These are phyloP conservation scores for Epistrophella euchroma DNA, from an alignment of 2,888 invertebrate species.

Conservation along the genomic window DNA sequence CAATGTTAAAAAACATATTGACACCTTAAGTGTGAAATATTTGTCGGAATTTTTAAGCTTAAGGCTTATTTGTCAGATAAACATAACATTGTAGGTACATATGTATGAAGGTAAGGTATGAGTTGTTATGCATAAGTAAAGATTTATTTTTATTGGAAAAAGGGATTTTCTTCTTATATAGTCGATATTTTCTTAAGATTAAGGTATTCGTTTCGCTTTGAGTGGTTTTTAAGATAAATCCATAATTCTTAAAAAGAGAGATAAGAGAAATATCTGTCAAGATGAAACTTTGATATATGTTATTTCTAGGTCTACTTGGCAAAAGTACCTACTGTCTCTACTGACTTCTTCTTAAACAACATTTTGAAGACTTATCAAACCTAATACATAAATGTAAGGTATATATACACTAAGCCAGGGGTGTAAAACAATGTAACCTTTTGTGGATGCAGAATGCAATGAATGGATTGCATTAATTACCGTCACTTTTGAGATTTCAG, in stretches of 20 bases:
- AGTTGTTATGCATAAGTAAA: not conserved
- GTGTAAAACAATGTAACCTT: no score
- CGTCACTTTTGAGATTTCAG: no score
- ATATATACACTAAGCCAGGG: no score
- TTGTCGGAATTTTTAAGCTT: not conserved
- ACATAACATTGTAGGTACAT: not conserved
- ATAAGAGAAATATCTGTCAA: not conserved
- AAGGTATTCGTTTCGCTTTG: not conserved
- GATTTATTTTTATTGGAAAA: slow-evolving; percentile 1
- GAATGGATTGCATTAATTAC: no score
- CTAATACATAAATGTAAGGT: no score
- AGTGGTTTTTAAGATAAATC: not conserved
- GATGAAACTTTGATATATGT: not conserved
- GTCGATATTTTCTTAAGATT: not conserved
- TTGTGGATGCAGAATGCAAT: no score
- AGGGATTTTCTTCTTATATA: not conserved
- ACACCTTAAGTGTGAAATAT: slow-evolving; percentile 18
- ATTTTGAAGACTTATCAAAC: no score
- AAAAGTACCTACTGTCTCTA: no score
- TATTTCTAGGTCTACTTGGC: no score
- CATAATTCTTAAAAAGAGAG: not conserved
- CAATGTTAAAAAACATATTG: not conserved
- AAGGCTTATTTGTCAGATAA: not conserved
- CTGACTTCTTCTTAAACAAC: no score
- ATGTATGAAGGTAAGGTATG: no score